Evolutionary conservation across 1,140 invertebrate genomes (phyloP).

Genomic region (Drosophila nebulosa): DNA sequence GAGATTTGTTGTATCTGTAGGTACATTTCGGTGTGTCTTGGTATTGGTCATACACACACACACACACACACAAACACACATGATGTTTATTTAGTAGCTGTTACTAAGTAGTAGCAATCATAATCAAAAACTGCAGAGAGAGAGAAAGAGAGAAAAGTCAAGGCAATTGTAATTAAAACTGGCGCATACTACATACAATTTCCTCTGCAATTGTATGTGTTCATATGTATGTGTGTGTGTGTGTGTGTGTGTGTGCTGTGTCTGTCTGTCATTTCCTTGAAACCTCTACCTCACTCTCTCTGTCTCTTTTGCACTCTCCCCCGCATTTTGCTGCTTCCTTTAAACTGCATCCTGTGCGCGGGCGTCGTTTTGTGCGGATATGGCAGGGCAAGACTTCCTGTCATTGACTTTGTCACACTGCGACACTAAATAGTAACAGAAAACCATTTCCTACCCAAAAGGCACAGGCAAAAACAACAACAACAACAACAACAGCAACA

Average conservation of each 20-base stretch:
- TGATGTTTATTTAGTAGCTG: constrained; percentile 56
- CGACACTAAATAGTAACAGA: constrained; percentile 52
- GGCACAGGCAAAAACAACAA: constrained; percentile 6
- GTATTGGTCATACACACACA: constrained; percentile 40
- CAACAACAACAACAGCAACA: not conserved
- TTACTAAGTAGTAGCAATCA: constrained; percentile 68
- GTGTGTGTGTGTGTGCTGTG: constrained; percentile 13
- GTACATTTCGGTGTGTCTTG: constrained; percentile 51
- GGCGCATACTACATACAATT: constrained; percentile 37
- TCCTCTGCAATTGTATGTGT: constrained; percentile 31
- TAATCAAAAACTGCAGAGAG: constrained; percentile 15
- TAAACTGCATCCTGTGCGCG: constrained; percentile 64
- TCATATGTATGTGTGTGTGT: constrained; percentile 11
- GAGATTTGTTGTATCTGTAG: constrained; percentile 40
- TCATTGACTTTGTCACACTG: constrained; percentile 63
- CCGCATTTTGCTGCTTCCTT: not conserved
- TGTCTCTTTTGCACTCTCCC: not conserved
- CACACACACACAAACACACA: not conserved
- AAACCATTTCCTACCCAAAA: constrained; percentile 63
- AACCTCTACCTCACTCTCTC: constrained; percentile 2
- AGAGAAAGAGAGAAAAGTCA: not conserved
- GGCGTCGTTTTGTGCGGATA: constrained; percentile 62
- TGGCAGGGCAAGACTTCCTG: constrained; percentile 68
- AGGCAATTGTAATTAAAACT: constrained; percentile 34
- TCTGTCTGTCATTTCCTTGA: constrained; percentile 53